Conservation (phyloP, 2,113 vertebrate genomes). For the Chaetura pelagica region DNA sequence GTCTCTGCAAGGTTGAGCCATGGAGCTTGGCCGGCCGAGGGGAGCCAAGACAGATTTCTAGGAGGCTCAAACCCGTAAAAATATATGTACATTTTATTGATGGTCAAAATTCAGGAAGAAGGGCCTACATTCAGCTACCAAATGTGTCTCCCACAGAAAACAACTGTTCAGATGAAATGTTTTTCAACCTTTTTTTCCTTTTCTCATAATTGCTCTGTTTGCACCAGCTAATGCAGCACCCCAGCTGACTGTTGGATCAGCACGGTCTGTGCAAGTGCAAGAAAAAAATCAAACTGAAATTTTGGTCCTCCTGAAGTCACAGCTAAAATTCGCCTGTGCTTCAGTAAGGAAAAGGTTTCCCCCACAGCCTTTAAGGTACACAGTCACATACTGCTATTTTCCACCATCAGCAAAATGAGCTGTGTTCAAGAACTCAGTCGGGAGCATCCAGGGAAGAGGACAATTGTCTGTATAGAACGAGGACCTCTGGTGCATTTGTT, state of each 20-base stretch:
- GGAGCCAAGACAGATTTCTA: neutral
- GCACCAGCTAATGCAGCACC: neutral
- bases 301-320: neutral
- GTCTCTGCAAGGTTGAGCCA: neutral
- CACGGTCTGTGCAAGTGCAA: neutral
- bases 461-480: neutral
- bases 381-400: neutral
- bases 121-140: neutral
- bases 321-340: neutral
- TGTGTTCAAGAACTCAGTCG: neutral
- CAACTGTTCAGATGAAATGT: neutral
- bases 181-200: neutral
- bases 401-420: neutral
- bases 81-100: neutral
- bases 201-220: neutral
- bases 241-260: neutral
- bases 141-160: neutral
- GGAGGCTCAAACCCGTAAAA: neutral
- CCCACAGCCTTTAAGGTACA: neutral
- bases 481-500: neutral
- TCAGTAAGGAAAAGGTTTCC: neutral
- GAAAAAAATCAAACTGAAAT: neutral
- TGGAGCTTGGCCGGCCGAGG: neutral
- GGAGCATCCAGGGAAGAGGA: neutral
- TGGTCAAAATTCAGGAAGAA: neutral